Evolutionary conservation across 2,113 vertebrate genomes (phyloP).

Genomic region (Pelvicachromis taeniatus): DNA sequence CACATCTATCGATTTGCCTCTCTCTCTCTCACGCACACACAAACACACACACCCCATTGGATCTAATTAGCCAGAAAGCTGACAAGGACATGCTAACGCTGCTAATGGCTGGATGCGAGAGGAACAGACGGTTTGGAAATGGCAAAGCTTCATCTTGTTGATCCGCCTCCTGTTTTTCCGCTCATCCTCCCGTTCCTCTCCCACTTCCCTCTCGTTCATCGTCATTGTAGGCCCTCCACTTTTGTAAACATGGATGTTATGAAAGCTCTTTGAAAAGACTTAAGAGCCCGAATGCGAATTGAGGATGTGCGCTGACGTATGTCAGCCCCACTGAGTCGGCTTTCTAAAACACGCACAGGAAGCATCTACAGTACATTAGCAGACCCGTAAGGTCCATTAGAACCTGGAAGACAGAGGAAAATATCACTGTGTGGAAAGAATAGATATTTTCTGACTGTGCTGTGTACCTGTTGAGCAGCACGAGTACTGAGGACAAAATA

Average conservation of each 20-base stretch:
- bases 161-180: conserved; percentile 25
- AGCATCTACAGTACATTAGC: conserved; percentile 33
- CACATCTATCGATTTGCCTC: background rate
- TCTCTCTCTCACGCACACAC: background rate
- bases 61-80: conserved; percentile 57
- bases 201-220: background rate
- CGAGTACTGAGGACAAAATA: background rate
- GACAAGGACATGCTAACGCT: conserved; percentile 53
- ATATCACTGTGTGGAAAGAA: background rate
- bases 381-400: conserved; percentile 31
- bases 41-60: background rate
- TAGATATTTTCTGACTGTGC: background rate
- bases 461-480: background rate
- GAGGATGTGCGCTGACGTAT: background rate
- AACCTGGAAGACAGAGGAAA: background rate
- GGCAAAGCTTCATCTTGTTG: conserved; percentile 27
- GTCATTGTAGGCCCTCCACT: background rate
- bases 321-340: background rate
- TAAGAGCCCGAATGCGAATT: conserved; percentile 25
- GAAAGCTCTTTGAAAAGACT: conserved; percentile 38
- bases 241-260: conserved; percentile 47
- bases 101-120: conserved; percentile 41
- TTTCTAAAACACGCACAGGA: conserved; percentile 9
- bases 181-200: background rate
- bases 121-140: conserved; percentile 50